Percentiles rank a stretch among this genome's conserved stretches.
Conservation (phyloP, 1,140 invertebrate genomes). For the Gyrodactylus salaris region DNA sequence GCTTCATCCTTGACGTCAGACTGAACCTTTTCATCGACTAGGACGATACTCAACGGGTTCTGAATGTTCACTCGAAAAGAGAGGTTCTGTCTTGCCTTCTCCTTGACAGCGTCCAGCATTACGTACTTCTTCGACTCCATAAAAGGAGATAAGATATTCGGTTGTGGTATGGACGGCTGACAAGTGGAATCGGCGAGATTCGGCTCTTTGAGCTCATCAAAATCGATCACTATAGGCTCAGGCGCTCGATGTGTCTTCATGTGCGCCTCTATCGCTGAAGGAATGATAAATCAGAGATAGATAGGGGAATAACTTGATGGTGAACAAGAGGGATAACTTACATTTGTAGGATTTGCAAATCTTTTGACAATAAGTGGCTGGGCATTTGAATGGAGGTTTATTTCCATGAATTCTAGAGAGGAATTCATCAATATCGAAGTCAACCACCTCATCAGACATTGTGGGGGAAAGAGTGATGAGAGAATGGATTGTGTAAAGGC, state of each 20-base stretch:
- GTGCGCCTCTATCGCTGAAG: not conserved
- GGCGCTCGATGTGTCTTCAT: not conserved
- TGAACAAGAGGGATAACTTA: not conserved
- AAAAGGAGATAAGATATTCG: not conserved
- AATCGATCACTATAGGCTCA: not conserved
- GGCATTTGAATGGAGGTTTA: slow-evolving; percentile 5
- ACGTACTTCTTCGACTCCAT: not conserved
- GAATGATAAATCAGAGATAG: not conserved
- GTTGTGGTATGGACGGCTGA: not conserved
- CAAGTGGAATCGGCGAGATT: not conserved
- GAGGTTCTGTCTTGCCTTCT: not conserved
- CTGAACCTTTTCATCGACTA: not conserved
- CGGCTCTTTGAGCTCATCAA: not conserved
- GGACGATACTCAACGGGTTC: not conserved
- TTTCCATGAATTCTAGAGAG: slow-evolving; percentile 2
- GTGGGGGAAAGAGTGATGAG: no score
- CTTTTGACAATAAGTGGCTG: not conserved
- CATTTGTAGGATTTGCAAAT: not conserved
- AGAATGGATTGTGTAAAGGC: no score
- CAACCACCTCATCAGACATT: not conserved
- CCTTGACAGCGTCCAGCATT: not conserved
- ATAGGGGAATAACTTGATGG: not conserved
- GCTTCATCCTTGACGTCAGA: not conserved
- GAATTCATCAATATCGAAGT: slow-evolving; percentile 4
- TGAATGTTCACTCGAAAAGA: not conserved